A percentile compares a stretch with the other conserved stretches of the same genome.
Conservation (phyloP, 1,140 invertebrate genomes). For the Cydia pomonella region DNA sequence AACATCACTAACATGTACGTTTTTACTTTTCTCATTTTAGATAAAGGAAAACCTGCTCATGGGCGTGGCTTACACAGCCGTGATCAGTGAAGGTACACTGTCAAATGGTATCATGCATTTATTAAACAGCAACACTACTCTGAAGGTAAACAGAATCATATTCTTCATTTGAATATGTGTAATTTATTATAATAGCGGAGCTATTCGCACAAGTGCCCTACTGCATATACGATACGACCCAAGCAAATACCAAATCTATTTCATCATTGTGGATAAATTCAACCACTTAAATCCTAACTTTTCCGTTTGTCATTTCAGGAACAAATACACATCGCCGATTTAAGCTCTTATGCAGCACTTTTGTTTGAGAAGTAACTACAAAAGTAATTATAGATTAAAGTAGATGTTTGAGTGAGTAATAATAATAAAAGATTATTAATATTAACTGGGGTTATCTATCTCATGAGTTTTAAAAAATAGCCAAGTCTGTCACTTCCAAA, state of each 20-base stretch:
- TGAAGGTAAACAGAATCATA: conserved; percentile 64
- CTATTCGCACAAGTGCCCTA: conserved; percentile 18
- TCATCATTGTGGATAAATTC: conserved; percentile 14
- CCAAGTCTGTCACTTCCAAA: not conserved
- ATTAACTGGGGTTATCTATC: not conserved
- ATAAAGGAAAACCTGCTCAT: conserved; percentile 77
- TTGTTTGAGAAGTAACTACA: conserved; percentile 46
- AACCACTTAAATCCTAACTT: conserved; percentile 11
- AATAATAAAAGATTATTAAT: not conserved
- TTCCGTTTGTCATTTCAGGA: conserved; percentile 66
- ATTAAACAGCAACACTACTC: conserved; percentile 87
- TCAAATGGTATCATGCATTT: conserved; percentile 87
- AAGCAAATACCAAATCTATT: conserved; percentile 32
- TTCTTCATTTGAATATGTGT: not conserved
- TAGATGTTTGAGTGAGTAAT: not conserved
- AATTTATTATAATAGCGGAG: not conserved
- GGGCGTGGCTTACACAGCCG: conserved; percentile 86
- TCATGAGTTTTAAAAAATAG: conserved; percentile 6
- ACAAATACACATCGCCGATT: conserved; percentile 74
- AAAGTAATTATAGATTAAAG: conserved; percentile 38
- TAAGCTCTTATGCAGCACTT: conserved; percentile 63
- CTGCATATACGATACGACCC: not conserved
- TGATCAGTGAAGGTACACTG: conserved; percentile 84
- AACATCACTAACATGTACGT: too few relatives aligned
- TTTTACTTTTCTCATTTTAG: conserved; percentile 46